Evolutionary conservation across 2,888 invertebrate genomes (phyloP), one percentile per base, ranked within the genome.

Genomic region (Chymomyza caudatula): DNA sequence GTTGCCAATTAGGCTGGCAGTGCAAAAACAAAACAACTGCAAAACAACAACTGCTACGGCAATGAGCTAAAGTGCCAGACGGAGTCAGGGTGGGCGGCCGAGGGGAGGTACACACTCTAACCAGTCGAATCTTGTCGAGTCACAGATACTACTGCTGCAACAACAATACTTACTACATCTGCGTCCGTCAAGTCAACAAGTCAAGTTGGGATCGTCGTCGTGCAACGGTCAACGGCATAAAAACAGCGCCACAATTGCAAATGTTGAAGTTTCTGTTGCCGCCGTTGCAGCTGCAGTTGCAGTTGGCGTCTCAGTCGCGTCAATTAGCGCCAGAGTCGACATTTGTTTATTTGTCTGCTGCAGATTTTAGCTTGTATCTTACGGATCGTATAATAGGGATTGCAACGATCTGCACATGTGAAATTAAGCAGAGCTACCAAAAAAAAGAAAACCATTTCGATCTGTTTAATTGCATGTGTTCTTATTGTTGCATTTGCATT

Each of bases 391-490:
- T 51, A 60, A 51, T n/a, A n/a, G n/a, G n/a, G n/a, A n/a, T n/a
- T n/a, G n/a, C n/a, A n/a, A n/a, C n/a, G 52, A 19, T 59, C 53
- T 47, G 63, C 73, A 79, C 67, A 72, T 75, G 75, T 75, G 79
- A 74, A 72, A 82, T 73, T 71, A 82, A 71, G 77, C 79, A 85
- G 79, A 68, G 62, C 42, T 15, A 53, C 23, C 47, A 47, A 51
- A 51, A 69, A 67, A 58, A 71, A 67, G 63, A 73, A 71, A 82
- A 82, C 76, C 78, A 78, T 78, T 80, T 82, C 69, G 60, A 74
- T 74, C 82, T 81, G 79, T 85, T 81, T 85, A 82, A 85, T 82
- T 83, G 82, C 86, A 71, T n/a, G 60, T 59, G 37, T 53, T 59
- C 55, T 55, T 69, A 61, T 42, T 65, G 64, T 69, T 77, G 77